Percentiles rank a stretch among this genome's conserved stretches.
Conservation (phyloP, 2,113 vertebrate genomes). For the Caloenas nicobarica region DNA sequence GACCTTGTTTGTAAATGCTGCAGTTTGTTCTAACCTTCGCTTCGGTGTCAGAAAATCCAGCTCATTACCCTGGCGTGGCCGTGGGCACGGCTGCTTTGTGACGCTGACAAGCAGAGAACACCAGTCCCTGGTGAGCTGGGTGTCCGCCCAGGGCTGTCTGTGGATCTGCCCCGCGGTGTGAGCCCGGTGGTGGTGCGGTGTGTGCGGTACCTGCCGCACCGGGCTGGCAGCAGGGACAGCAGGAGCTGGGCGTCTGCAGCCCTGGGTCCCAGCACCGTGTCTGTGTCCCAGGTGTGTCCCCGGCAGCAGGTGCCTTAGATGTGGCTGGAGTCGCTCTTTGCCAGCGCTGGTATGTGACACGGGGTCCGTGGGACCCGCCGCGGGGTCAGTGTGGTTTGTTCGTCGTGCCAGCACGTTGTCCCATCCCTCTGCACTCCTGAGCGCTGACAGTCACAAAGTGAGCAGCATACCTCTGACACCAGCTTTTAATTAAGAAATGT, state of each 20-base stretch:
- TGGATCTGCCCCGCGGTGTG: background rate
- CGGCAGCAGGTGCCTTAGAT: too few relatives aligned
- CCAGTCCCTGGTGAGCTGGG: background rate
- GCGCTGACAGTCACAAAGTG: background rate
- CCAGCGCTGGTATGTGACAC: rapidly evolving
- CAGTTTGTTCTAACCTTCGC: background rate
- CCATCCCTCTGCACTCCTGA: background rate
- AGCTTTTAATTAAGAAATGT: background rate
- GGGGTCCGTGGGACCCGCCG: rapidly evolving
- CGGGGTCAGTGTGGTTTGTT: background rate
- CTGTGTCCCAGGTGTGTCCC: too few relatives aligned
- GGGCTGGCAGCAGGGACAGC: background rate
- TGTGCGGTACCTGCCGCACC: too few relatives aligned
- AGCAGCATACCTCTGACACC: background rate
- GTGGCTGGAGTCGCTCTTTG: background rate
- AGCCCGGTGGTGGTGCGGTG: background rate
- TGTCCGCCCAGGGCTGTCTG: rapidly evolving
- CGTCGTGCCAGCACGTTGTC: rapidly evolving
- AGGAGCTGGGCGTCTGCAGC: too few relatives aligned
- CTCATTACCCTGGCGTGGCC: background rate
- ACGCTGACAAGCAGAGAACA: rapidly evolving
- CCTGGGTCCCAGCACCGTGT: too few relatives aligned
- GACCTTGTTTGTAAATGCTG: background rate
- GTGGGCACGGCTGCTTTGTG: rapidly evolving
- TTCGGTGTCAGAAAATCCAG: background rate